phyloP scores from a whole-genome alignment of 2,888 invertebrate genomes.

The Norana najaformis region DNA sequence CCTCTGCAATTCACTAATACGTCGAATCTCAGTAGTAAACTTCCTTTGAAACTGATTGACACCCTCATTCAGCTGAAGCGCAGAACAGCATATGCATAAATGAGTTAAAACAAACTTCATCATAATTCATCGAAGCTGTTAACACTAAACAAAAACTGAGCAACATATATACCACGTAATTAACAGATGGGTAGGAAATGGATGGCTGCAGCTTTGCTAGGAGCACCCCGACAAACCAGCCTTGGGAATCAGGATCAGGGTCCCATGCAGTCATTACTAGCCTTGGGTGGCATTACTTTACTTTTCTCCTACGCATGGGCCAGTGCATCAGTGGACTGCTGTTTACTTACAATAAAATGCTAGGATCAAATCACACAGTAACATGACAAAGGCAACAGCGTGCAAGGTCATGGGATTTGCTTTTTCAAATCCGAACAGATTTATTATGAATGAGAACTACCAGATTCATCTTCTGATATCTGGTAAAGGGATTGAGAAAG shows the following conservation, averaged over 20 bases:
- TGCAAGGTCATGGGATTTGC: not conserved
- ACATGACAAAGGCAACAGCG: not conserved
- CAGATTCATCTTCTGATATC: not conserved
- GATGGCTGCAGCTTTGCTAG: not conserved
- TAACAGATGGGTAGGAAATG: no score
- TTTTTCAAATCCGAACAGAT: not conserved
- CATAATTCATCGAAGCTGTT: not conserved
- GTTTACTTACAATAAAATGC: not conserved
- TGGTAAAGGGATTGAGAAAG: not conserved
- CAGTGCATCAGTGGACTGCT: not conserved
- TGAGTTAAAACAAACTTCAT: not conserved
- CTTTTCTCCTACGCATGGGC: not conserved
- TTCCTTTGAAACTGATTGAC: not conserved
- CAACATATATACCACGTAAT: not conserved
- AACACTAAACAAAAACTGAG: not conserved
- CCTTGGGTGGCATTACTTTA: not conserved
- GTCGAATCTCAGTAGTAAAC: conserved; percentile 7
- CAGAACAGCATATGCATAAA: not conserved
- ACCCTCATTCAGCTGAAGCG: not conserved
- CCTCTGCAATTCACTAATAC: not conserved
- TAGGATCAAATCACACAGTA: not conserved
- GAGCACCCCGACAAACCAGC: not conserved
- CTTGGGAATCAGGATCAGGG: not conserved
- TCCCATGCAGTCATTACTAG: not conserved
- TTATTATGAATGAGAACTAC: not conserved